Percentiles rank a stretch among this genome's conserved stretches.
Evolutionary conservation across 2,888 invertebrate genomes (phyloP).

Genomic region (Ceriagrion tenellum): DNA sequence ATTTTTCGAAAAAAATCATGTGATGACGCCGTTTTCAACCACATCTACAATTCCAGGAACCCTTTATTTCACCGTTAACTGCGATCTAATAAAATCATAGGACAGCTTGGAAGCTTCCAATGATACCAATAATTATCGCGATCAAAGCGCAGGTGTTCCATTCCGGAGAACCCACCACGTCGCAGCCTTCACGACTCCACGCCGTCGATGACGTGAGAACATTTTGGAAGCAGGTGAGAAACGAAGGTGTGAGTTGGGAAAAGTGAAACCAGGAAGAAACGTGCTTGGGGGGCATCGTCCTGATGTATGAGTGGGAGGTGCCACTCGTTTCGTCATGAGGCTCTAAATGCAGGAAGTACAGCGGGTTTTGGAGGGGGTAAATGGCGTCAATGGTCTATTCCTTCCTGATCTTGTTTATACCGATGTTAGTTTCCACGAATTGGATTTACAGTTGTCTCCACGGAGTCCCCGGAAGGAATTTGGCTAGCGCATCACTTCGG

Average conservation of each 20-base stretch:
- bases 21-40: too few relatives aligned
- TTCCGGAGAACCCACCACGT: background rate
- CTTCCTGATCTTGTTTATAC: background rate
- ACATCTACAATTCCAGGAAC: too few relatives aligned
- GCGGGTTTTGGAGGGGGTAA: background rate
- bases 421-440: background rate
- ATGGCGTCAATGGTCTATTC: background rate
- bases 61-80: too few relatives aligned
- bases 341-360: background rate
- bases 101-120: too few relatives aligned
- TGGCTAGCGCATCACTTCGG: background rate
- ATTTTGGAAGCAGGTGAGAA: background rate
- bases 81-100: too few relatives aligned
- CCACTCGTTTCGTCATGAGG: background rate
- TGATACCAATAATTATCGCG: background rate
- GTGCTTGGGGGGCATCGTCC: too few relatives aligned
- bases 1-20: too few relatives aligned
- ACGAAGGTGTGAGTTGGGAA: background rate
- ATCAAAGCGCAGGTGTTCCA: background rate
- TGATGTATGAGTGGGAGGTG: background rate
- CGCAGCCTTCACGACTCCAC: background rate
- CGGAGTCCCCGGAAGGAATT: background rate
- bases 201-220: background rate
- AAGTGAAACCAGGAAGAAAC: background rate
- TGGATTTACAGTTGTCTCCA: background rate